A percentile compares a stretch with the other conserved stretches of the same genome.
Conservation (phyloP, 2,113 vertebrate species). For the Charina bottae region DNA sequence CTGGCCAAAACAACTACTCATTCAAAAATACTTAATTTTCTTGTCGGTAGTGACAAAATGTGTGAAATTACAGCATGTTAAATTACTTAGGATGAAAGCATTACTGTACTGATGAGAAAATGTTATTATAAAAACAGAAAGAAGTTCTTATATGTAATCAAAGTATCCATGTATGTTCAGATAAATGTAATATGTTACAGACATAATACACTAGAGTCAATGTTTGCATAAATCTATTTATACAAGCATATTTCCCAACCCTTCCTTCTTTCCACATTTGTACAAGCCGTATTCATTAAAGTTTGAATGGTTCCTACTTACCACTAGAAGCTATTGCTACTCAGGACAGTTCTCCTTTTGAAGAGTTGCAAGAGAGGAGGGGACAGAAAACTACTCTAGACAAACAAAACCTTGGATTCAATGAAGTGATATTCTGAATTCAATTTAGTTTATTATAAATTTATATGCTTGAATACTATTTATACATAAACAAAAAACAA, state of each 20-base stretch:
- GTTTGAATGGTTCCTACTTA: background rate
- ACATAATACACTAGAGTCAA: background rate
- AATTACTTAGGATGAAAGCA: constrained; percentile 4
- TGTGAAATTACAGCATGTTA: constrained; percentile 20
- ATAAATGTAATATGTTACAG: background rate
- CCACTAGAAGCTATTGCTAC: background rate
- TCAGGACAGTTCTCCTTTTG: background rate
- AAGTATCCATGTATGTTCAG: background rate
- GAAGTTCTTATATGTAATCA: background rate
- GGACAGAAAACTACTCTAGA: background rate
- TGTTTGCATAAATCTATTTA: background rate
- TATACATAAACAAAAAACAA: background rate
- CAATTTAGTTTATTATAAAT: background rate
- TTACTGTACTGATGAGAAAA: constrained; percentile 18
- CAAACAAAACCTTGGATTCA: background rate
- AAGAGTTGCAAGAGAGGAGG: background rate
- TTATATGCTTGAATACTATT: background rate
- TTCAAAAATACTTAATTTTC: constrained; percentile 21
- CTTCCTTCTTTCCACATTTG: background rate
- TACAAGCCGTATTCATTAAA: background rate
- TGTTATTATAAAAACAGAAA: constrained; percentile 14
- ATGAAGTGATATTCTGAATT: background rate
- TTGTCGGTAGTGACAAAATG: constrained; percentile 10
- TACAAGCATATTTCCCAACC: background rate
- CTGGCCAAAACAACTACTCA: constrained; percentile 12